These are phyloP conservation scores for Scylla paramamosain DNA, from an alignment of 1,140 invertebrate genomes.

Conservation along the genomic window DNA sequence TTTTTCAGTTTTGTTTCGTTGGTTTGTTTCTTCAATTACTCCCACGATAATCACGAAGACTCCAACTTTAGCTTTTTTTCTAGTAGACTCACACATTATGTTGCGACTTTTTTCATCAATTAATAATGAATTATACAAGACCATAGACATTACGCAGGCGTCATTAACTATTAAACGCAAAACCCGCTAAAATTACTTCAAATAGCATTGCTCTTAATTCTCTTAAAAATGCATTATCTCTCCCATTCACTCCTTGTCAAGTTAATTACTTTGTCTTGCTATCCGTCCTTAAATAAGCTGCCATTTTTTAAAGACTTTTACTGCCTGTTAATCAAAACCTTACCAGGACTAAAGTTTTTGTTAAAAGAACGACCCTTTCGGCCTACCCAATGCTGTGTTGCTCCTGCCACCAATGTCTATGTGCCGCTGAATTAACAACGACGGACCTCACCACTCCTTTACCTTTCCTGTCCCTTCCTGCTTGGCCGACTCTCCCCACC, in stretches of 20 bases:
- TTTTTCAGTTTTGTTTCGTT: no score
- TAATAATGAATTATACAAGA: conserved; percentile 40
- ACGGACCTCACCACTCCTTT: conserved; percentile 53
- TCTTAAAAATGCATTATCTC: neutral
- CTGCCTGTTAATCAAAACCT: conserved; percentile 28
- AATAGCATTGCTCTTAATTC: neutral
- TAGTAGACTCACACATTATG: conserved; percentile 72
- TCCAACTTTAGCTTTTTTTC: conserved; percentile 43
- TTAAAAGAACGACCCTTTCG: no score
- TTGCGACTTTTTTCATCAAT: conserved; percentile 68
- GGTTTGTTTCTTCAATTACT: neutral
- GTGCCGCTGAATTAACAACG: conserved; percentile 38
- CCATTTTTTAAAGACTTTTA: no score
- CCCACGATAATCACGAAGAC: conserved; percentile 47
- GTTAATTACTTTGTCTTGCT: no score
- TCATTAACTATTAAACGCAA: conserved; percentile 38
- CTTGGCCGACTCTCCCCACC: conserved; percentile 63
- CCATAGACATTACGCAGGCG: conserved; percentile 74
- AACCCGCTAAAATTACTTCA: neutral
- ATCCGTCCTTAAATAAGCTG: no score
- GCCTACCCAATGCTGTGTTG: neutral
- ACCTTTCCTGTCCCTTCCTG: conserved; percentile 66
- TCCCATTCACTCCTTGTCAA: no score
- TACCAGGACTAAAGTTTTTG: neutral
- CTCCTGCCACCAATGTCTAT: conserved; percentile 70